Base-by-base conservation (phyloP, 2,888 invertebrate species). In the Thysanoteuthis rhombus region DNA sequence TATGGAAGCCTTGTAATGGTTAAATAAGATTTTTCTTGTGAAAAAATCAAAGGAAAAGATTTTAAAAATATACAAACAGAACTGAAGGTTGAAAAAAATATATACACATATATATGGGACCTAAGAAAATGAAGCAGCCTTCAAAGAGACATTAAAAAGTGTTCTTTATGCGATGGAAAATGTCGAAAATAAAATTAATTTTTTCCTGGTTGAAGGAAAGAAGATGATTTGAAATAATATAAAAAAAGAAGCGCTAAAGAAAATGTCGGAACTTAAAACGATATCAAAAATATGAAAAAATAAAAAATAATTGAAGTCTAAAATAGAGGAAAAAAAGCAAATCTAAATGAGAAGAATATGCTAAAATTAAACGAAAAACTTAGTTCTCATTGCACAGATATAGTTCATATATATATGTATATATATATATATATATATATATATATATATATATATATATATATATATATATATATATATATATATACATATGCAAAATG, bases 121-220 rank as follows among this genome's bases (percentile, higher is more conserved):
- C 3, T 19, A 75, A 75, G 12, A 19, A 75, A 75, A 75, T 36
- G 36, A 36, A 75, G 75, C n/a, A 36, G 12, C 75, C n/a, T 75
- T 75, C 75, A 75, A 75, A 75, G 75, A n/a, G 75, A 75, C n/a
- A 75, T n/a, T n/a, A 75, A 75, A 75, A 75, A 75, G 75, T 75
- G n/a, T 75, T n/a, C 75, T 75, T 75, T 75, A 75, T 75, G 75
- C 36, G 75, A n/a, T 75, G 19, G 75, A 75, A 75, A 75, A 75
- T 75, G 75, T n/a, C 75, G 75, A n/a, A 75, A 75, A 75, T 75
- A 75, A 75, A 75, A 75, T 75, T n/a, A n/a, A 75, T 36, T 75
- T 75, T 75, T 75, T 32, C 4, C 5, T n/a, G n/a, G 12, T n/a
- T n/a, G 36, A 36, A 36, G 16, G 12, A 75, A 75, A 75, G 75